Conservation (phyloP, 2,797 vertebrate genomes). For the Botia almorhae region DNA sequence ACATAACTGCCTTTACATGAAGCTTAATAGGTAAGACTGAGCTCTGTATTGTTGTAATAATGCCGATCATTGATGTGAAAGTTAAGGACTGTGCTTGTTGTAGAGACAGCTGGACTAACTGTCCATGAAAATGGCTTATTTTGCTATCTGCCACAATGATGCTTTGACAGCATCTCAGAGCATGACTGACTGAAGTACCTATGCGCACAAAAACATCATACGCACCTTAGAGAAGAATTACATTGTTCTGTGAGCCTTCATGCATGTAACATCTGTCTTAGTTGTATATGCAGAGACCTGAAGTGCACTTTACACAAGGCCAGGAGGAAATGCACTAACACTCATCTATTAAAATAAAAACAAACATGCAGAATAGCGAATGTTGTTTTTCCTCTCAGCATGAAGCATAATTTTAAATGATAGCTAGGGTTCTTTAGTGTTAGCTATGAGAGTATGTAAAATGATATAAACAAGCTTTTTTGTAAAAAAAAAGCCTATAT, state of each 20-base stretch:
- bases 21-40: neutral
- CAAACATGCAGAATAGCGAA: neutral
- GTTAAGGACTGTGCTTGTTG: slow-evolving; percentile 23
- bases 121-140: slow-evolving; percentile 54
- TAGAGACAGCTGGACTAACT: slow-evolving; percentile 35
- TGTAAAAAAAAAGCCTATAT: too few species aligned
- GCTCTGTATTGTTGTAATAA: slow-evolving; percentile 13
- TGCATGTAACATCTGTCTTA: slow-evolving; percentile 10
- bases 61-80: slow-evolving; percentile 36
- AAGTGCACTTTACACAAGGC: neutral
- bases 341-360: neutral
- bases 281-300: neutral
- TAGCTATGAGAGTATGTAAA: neutral
- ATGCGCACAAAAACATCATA: slow-evolving; percentile 4
- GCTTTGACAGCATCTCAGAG: slow-evolving; percentile 44
- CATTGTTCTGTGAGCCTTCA: slow-evolving; percentile 22
- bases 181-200: slow-evolving; percentile 13
- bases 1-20: neutral
- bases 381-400: neutral
- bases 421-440: neutral
- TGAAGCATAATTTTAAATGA: neutral
- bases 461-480: neutral
- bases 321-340: neutral
- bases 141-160: slow-evolving; percentile 41
- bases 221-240: neutral